These are phyloP conservation scores for Chitala chitala DNA, from an alignment of 2,113 vertebrate species.

Conservation along the genomic window DNA sequence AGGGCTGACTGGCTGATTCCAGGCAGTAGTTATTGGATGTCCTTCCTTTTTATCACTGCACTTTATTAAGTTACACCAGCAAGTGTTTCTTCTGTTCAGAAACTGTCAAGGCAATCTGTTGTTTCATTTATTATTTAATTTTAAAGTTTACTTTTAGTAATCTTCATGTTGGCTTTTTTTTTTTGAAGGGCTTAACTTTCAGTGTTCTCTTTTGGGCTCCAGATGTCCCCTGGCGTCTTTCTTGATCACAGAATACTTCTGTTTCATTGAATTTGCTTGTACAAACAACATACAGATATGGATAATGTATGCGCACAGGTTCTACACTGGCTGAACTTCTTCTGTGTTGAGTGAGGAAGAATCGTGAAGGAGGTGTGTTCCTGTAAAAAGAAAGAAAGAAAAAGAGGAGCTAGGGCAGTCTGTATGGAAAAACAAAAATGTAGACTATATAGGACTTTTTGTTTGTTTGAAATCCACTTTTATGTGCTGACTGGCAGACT, in stretches of 20 bases:
- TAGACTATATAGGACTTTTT: not conserved
- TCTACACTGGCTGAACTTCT: constrained; percentile 9
- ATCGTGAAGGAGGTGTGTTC: not conserved
- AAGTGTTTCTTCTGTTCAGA: not conserved
- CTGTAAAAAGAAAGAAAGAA: constrained; percentile 11
- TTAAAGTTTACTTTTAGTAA: constrained; percentile 14
- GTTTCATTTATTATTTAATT: constrained; percentile 5
- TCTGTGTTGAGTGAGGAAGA: not conserved
- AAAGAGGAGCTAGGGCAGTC: constrained; percentile 1
- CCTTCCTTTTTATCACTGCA: not conserved
- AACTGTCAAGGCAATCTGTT: not conserved
- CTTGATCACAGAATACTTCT: not conserved
- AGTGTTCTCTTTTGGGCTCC: constrained; percentile 9
- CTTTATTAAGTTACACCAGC: not conserved
- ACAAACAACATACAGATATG: not conserved
- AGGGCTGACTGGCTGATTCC: constrained; percentile 53
- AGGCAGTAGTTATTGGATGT: constrained; percentile 21
- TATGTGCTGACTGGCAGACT: constrained; percentile 5
- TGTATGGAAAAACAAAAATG: not conserved
- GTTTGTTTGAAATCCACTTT: not conserved
- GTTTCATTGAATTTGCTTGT: not conserved
- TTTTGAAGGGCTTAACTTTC: not conserved
- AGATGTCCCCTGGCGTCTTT: not conserved
- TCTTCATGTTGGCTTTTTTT: constrained; percentile 9
- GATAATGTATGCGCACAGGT: not conserved